Percentiles rank a stretch among this genome's conserved stretches.
Evolutionary conservation across 1,140 invertebrate species (phyloP).

Genomic region (Neodiprion pinetum): DNA sequence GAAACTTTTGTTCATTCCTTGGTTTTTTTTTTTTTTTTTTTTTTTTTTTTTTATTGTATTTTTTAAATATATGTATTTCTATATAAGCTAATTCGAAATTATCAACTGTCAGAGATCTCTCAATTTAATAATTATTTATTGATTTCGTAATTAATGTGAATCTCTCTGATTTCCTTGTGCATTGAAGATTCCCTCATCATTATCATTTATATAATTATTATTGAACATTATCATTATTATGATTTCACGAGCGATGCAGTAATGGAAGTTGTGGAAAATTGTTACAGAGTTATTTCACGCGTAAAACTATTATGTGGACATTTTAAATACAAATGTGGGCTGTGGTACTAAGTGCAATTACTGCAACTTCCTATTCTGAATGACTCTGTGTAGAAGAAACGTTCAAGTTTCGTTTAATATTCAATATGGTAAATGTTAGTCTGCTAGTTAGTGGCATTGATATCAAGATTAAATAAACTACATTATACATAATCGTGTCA

Average conservation of each 20-base stretch:
- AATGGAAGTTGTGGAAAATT: slow-evolving; percentile 6
- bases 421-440: slow-evolving; percentile 44
- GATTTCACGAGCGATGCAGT: not conserved
- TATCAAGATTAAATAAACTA: slow-evolving; percentile 45
- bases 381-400: not conserved
- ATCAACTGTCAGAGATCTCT: not conserved
- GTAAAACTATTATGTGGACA: not conserved
- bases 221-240: too few species aligned
- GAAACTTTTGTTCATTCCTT: slow-evolving; percentile 6
- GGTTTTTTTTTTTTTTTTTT: not conserved
- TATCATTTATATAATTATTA: too few species aligned
- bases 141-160: not conserved
- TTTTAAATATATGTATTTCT: not conserved
- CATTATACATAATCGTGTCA: slow-evolving; percentile 29
- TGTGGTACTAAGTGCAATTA: slow-evolving; percentile 5
- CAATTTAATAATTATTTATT: not conserved
- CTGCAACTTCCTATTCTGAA: slow-evolving; percentile 5
- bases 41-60: not conserved
- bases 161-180: slow-evolving; percentile 4
- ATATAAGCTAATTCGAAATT: not conserved
- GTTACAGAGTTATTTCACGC: not conserved
- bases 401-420: slow-evolving; percentile 28
- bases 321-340: not conserved
- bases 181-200: not conserved
- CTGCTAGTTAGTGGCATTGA: slow-evolving; percentile 40